Evolutionary conservation across 2,113 vertebrate genomes (phyloP), one percentile per base, ranked within the genome.

Genomic region (Piprites chloris): DNA sequence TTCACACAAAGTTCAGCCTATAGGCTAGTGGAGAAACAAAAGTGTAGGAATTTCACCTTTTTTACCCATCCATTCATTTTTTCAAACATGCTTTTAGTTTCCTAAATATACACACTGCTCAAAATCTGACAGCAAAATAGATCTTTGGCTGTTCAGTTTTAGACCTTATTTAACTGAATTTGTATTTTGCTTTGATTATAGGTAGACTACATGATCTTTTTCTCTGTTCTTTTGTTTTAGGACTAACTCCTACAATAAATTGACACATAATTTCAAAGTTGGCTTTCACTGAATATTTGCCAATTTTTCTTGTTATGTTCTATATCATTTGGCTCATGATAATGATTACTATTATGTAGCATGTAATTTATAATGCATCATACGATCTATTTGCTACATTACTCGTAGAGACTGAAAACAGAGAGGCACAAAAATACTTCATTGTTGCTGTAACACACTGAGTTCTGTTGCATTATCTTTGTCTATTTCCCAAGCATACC

Each of bases 341-440:
- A 30, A 49, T 82, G 61, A 68, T 75, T 72, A n/a, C 69, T 85
- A 7, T 79, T 96, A 68, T 68, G 58, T 65, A 76, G 79, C 66
- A 85, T 3, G 7, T 68, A 94, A 90, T 83, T 93, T 83, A 79
- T 93, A 87, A 90, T 73, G 44, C 58, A 90, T 72, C 87, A 85
- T 56, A 53, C 37, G 78, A 79, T 73, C 35, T 88, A 68, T 62
- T 96, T 74, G 53, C 67, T 95, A 75, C 28, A 47, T 88, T 88
- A 80, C 55, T 92, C 75, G 50, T 30, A 90, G 78, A 87, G 20
- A 83, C 17, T 83, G 78, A 69, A 93, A 87, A 78, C 8, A 62
- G 58, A 84, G 37, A 6, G 33, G 32, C 49, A 77, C 27, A 58
- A 77, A 87, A 87, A 93, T 69, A 37, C 59, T 85, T 83, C 49